Base-by-base conservation (phyloP, 2,888 invertebrate species). In the Eristalis tenax region DNA sequence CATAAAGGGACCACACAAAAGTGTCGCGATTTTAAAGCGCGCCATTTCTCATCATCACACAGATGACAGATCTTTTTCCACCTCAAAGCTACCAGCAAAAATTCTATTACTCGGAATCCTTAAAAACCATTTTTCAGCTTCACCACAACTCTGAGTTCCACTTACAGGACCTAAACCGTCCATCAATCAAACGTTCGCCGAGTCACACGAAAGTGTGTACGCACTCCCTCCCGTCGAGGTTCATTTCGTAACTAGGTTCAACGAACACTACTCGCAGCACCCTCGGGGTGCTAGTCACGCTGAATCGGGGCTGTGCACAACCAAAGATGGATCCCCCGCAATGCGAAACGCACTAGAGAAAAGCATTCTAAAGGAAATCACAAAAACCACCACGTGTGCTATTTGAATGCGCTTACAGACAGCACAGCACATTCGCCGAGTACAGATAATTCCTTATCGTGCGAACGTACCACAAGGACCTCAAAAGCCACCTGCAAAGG, bases 361-460 rank as follows among this genome's bases (percentile, higher is more conserved):
- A 23, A 13, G 40, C 32, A 59, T 73, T 66, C 59, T 50, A 59
- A 43, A 50, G 64, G 40, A 79, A 79, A 73, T 79, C 73, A 18
- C n/a, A 66, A 73, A 73, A 59, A 59, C 71, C 78, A 64, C 70
- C 70, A 35, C 61, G 68, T 61, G 38, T 59, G 43, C 66, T 68
- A 28, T 28, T 22, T 35, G 64, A 64, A 18, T 18, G n/a, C 38
- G 5, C n/a, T 22, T 11, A 40, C 66, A 65, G 18, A 22, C 2
- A 26, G 26, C n/a, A n/a, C 35, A 28, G 23, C 26, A n/a, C 43
- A 43, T 13, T 43, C 43, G 18, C 2, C 50, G n/a, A 18, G 8
- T 50, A 1, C 50, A 56, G n/a, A 64, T 56, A 81, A 82, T 70
- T 64, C 69, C 66, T 57, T 75, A 69, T 70, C 70, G 65, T 38